Evolutionary conservation across 1,140 invertebrate species (phyloP).

Genomic region (Drosophila yakuba): DNA sequence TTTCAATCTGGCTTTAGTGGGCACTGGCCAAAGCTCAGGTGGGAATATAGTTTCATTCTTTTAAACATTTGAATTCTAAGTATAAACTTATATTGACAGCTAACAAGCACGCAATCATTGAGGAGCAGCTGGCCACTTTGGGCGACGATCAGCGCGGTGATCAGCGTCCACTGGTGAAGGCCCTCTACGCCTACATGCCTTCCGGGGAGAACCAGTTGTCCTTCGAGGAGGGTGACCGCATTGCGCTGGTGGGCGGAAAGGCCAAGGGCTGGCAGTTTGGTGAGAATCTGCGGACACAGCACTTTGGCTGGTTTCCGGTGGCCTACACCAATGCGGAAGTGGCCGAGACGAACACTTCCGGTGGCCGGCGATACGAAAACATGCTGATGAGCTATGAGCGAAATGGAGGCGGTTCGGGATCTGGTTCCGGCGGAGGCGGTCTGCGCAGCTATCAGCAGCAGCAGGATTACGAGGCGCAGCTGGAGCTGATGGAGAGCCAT

Average conservation of each 20-base stretch:
- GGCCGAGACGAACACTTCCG: slow-evolving; percentile 31
- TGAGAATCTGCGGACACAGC: slow-evolving; percentile 94
- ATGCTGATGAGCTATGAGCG: slow-evolving; percentile 73
- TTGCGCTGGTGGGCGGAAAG: slow-evolving; percentile 94
- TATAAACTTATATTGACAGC: slow-evolving; percentile 22
- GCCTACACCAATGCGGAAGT: slow-evolving; percentile 92
- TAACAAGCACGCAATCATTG: slow-evolving; percentile 73
- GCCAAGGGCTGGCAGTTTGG: slow-evolving; percentile 98
- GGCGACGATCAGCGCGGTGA: slow-evolving; percentile 66
- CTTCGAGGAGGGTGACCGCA: slow-evolving; percentile 95
- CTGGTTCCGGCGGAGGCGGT: slow-evolving; percentile 49
- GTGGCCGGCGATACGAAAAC: slow-evolving; percentile 57
- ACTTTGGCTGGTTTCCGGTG: slow-evolving; percentile 96
- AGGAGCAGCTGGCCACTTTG: slow-evolving; percentile 54
- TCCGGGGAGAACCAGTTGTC: slow-evolving; percentile 96
- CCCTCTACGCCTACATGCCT: slow-evolving; percentile 95
- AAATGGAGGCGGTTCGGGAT: slow-evolving; percentile 28
- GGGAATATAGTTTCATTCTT: background rate
- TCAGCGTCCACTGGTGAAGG: slow-evolving; percentile 88
- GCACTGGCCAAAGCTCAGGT: slow-evolving; percentile 48
- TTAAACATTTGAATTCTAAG: background rate
- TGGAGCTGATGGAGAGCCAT: slow-evolving; percentile 76
- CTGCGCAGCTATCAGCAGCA: slow-evolving; percentile 72
- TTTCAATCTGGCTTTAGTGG: slow-evolving; percentile 91
- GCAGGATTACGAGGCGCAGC: slow-evolving; percentile 71